Evolutionary conservation across 2,113 vertebrate genomes (phyloP).

Genomic region (Dipodomys spectabilis): DNA sequence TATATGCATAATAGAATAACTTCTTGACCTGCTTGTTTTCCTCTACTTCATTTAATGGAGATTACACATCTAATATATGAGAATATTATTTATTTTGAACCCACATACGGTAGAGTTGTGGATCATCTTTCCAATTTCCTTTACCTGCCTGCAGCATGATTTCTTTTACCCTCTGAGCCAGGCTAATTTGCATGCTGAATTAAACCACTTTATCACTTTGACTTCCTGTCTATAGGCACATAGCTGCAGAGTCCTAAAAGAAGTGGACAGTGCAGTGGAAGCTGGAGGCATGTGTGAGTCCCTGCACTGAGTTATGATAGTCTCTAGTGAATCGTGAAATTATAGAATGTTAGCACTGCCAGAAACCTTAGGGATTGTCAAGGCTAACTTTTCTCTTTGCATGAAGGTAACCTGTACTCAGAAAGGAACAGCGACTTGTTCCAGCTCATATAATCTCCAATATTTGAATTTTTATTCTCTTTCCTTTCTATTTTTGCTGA

Average conservation of each 20-base stretch:
- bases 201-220: conserved; percentile 75
- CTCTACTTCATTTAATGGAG: conserved; percentile 51
- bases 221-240: conserved; percentile 62
- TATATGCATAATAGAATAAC: neutral
- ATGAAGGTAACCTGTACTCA: conserved; percentile 3
- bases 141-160: conserved; percentile 76
- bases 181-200: conserved; percentile 75
- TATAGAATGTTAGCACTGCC: conserved; percentile 41
- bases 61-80: conserved; percentile 34
- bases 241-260: conserved; percentile 38
- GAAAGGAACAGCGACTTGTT: conserved; percentile 13
- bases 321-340: conserved; percentile 70
- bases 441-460: neutral
- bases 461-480: neutral
- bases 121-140: conserved; percentile 80
- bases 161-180: conserved; percentile 63
- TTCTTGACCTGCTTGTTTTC: conserved; percentile 24
- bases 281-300: conserved; percentile 5
- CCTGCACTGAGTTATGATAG: conserved; percentile 38
- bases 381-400: conserved; percentile 20
- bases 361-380: conserved; percentile 22
- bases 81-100: conserved; percentile 59
- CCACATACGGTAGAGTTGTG: conserved; percentile 48
- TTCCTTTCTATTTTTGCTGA: conserved; percentile 6
- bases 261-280: conserved; percentile 2